Evolutionary conservation across 2,113 vertebrate genomes (phyloP).

Genomic region (Muntiacus muntjak): DNA sequence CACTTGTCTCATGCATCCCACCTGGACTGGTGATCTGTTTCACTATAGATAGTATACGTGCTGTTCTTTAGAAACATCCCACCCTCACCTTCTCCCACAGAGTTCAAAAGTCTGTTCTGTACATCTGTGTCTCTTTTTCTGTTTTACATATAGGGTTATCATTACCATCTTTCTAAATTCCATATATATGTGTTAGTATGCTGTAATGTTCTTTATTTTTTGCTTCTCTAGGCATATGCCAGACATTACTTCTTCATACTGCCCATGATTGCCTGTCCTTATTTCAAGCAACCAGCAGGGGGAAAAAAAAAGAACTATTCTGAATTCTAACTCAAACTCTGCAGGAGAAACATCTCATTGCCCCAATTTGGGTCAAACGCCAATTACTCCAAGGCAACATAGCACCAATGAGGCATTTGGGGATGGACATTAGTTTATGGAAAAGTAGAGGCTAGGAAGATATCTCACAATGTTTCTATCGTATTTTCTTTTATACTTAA

Average conservation of each 20-base stretch:
- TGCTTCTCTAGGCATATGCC: neutral
- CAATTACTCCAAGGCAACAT: neutral
- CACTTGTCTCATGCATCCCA: too few species aligned
- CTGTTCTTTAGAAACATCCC: too few species aligned
- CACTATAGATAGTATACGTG: too few species aligned
- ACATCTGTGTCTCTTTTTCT: too few species aligned
- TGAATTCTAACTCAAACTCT: neutral
- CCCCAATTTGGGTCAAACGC: neutral
- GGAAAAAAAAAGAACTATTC: neutral
- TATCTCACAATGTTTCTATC: neutral
- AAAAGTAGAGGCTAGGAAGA: neutral
- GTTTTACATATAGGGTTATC: too few species aligned
- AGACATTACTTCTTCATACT: neutral
- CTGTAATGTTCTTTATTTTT: neutral
- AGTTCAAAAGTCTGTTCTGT: too few species aligned
- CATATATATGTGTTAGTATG: too few species aligned
- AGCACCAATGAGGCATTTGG: neutral
- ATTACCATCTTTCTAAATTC: too few species aligned
- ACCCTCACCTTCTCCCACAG: too few species aligned
- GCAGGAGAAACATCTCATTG: neutral
- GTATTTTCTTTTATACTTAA: neutral
- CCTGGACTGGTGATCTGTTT: too few species aligned
- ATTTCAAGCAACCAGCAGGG: neutral
- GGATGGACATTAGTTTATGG: neutral
- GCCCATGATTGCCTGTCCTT: neutral